Evolutionary conservation across 2,113 vertebrate species (phyloP), one percentile per base, ranked within the genome.

Genomic region (Elephantulus edwardii): DNA sequence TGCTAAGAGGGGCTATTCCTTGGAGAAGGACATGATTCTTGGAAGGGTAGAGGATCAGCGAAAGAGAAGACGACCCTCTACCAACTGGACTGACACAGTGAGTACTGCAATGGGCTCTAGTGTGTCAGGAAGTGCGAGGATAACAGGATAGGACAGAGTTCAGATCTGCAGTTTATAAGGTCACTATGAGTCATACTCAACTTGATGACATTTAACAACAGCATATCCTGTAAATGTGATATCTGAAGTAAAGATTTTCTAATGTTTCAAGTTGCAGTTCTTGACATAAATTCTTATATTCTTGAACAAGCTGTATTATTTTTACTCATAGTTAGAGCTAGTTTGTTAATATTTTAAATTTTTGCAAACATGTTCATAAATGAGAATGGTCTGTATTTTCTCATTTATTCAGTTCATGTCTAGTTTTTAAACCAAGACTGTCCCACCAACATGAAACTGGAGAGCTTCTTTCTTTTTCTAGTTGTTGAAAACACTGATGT

Each of bases 281-380:
- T 22, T n/a, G 76, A 22, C 33, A 78, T 40, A 56, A 88, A 88
- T 28, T 80, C 76, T 56, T 72, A 54, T 42, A 26, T 83, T 78
- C 2, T 42, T 35, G 46, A 14, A 56, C 48, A 74, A 88, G 16
- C 9, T 68, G 19, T 58, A 84, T 33, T 64, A 64, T 90, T 71
- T 93, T 93, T 60, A 86, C 48, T 46, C n/a, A 66, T 19, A 82
- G 28, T 14, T 66, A 35, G 35, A 78, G 56, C 85, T 40, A 48
- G 46, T 66, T 83, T 78, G 20, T 42, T 88, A 79, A 38, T 56
- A 83, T 64, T 84, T 33, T 19, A 13, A 42, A 88, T 66, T 68
- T 89, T 48, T 87, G 30, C 40, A 81, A 38, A 40, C 40, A 48
- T 60, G 84, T 70, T 78, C 40, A 33, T 77, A 83, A 86, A 24